A percentile compares a stretch with the other conserved stretches of the same genome.
phyloP scores from a whole-genome alignment of 1,140 invertebrate genomes.

The Coenobita brevimanus region DNA sequence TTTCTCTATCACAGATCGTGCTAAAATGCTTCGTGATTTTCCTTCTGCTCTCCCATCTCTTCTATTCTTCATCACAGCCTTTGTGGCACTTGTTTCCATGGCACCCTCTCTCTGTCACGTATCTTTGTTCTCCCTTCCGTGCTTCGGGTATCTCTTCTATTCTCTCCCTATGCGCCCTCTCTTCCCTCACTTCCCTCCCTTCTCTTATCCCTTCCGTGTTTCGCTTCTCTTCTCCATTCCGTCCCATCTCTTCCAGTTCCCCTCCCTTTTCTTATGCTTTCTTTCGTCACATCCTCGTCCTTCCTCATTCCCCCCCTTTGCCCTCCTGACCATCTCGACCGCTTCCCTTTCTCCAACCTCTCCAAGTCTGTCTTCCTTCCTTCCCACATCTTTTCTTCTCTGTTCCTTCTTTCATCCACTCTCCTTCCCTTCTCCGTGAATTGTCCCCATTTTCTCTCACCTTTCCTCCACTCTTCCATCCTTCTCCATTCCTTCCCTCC shows the following conservation, averaged over 20 bases:
- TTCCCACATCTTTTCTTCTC: not conserved
- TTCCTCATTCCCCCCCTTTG: not conserved
- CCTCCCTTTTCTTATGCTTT: not conserved
- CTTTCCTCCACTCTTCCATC: not conserved
- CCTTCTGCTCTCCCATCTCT: too few species aligned
- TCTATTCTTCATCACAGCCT: too few species aligned
- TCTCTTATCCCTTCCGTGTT: too few species aligned
- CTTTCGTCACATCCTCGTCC: not conserved
- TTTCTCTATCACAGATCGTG: too few species aligned
- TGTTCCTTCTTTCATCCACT: not conserved
- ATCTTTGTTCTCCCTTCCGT: too few species aligned
- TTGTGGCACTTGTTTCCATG: too few species aligned
- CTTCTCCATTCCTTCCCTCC: not conserved
- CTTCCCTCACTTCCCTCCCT: too few species aligned
- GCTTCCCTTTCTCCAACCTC: not conserved
- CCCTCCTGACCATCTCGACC: not conserved
- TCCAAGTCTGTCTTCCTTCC: not conserved
- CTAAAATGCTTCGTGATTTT: too few species aligned
- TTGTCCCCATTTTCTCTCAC: not conserved
- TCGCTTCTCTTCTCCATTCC: conserved; percentile 2
- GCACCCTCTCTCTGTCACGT: too few species aligned
- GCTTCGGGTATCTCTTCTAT: too few species aligned
- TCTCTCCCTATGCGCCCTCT: too few species aligned
- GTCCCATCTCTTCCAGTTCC: not conserved
- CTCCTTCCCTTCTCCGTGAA: too few species aligned